Conservation (phyloP, 2,888 invertebrate genomes). For the Pseudococcus jackbeardsleyi region DNA sequence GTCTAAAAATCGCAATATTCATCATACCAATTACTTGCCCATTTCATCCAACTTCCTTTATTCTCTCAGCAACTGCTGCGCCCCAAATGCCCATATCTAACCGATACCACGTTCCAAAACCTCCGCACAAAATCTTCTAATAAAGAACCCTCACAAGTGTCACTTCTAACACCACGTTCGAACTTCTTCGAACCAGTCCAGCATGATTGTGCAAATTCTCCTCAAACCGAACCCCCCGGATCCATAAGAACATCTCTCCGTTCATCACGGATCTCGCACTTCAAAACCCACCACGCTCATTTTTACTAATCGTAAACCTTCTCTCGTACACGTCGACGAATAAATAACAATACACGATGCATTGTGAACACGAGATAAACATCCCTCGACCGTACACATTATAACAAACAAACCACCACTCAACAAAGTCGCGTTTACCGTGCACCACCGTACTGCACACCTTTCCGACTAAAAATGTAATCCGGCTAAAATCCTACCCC, state of each 20-base stretch:
- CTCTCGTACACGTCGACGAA: background rate
- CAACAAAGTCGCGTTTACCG: background rate
- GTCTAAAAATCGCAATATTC: no score
- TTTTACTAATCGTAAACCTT: slow-evolving; percentile 14
- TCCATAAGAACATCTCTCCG: no score
- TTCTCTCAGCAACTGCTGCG: background rate
- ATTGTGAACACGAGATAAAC: slow-evolving; percentile 10
- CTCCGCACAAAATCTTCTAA: background rate
- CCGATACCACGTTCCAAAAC: no score
- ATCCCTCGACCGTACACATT: slow-evolving; percentile 5
- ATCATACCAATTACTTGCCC: no score
- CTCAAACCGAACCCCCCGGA: background rate
- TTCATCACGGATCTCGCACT: background rate
- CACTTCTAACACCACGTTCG: background rate
- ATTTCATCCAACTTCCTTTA: no score
- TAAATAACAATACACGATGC: slow-evolving; percentile 18
- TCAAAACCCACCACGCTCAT: background rate
- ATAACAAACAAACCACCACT: slow-evolving; percentile 25
- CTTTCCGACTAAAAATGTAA: slow-evolving; percentile 28
- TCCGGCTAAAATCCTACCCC: background rate
- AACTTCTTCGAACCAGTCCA: background rate
- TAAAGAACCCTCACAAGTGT: background rate
- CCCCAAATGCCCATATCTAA: no score
- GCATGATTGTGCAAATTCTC: background rate
- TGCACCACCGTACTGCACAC: background rate